phyloP scores from a whole-genome alignment of 2,888 invertebrate species.

The Andrena camellia region DNA sequence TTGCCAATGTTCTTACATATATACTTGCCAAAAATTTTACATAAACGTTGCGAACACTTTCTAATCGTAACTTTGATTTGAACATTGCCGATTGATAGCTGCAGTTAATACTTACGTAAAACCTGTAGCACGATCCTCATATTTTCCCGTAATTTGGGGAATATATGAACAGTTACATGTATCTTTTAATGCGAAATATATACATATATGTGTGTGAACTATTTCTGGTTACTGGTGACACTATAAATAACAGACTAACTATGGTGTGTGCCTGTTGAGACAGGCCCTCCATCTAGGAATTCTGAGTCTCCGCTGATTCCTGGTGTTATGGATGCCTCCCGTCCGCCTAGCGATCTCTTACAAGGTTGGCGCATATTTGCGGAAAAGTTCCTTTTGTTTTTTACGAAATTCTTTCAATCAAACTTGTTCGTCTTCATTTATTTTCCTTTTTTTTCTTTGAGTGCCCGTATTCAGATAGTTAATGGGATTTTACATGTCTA shows the following conservation, averaged over 20 bases:
- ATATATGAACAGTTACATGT: conserved; percentile 9
- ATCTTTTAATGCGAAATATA: conserved; percentile 18
- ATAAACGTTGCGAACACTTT: conserved; percentile 20
- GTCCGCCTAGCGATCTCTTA: conserved; percentile 87
- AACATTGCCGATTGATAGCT: conserved; percentile 24
- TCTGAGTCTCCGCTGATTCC: conserved; percentile 89
- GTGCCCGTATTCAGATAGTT: conserved; percentile 37
- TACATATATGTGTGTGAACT: conserved; percentile 37
- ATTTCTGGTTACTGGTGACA: conserved; percentile 61
- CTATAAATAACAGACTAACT: conserved; percentile 75
- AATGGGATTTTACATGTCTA: conserved; percentile 28
- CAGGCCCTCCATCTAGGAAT: conserved; percentile 89
- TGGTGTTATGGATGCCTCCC: conserved; percentile 88
- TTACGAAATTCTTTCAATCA: conserved; percentile 39
- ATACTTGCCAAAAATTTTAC: conserved; percentile 10
- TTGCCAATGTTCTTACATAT: conserved; percentile 23
- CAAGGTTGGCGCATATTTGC: conserved; percentile 83
- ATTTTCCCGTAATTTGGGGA: conserved; percentile 4
- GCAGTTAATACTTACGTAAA: conserved; percentile 21
- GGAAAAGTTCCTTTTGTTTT: conserved; percentile 60
- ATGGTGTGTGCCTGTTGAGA: conserved; percentile 79
- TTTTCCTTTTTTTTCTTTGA: conserved; percentile 26
- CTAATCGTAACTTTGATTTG: conserved; percentile 27
- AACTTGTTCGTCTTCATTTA: conserved; percentile 49
- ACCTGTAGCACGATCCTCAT: neutral